A percentile compares a stretch with the other conserved stretches of the same genome.
Evolutionary conservation across 2,888 invertebrate genomes (phyloP).

Genomic region (Agonopterix subpropinquella): DNA sequence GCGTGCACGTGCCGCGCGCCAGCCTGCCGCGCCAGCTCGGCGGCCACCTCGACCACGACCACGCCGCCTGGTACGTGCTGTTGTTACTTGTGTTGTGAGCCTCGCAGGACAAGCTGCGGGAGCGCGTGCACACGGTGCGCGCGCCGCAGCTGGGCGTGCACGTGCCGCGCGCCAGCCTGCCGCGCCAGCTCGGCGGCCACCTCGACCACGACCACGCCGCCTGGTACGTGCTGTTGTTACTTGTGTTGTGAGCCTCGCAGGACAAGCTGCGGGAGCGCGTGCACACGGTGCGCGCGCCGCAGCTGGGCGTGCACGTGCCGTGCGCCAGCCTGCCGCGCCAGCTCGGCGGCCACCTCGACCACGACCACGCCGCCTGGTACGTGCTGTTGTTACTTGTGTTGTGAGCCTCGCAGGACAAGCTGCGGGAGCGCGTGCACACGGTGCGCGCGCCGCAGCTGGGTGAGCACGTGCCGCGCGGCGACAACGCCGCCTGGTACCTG

Average conservation of each 20-base stretch:
- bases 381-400: neutral
- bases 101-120: conserved; percentile 94
- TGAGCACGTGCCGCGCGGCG: conserved; percentile 91
- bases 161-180: conserved; percentile 92
- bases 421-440: conserved; percentile 96
- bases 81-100: no score
- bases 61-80: conserved; percentile 85
- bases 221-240: conserved; percentile 74
- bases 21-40: conserved; percentile 93
- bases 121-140: conserved; percentile 96
- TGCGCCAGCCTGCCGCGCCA: conserved; percentile 90
- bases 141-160: conserved; percentile 92
- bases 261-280: conserved; percentile 97
- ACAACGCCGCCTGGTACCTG: conserved; percentile 90
- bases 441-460: conserved; percentile 93
- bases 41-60: conserved; percentile 90
- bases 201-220: conserved; percentile 91
- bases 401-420: conserved; percentile 94
- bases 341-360: conserved; percentile 90
- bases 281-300: conserved; percentile 94
- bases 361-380: conserved; percentile 93
- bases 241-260: conserved; percentile 60
- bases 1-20: conserved; percentile 91
- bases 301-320: conserved; percentile 93
- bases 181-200: conserved; percentile 91